Base-by-base conservation (phyloP, 92 coral and sea anemone genomes). In the Paramuricea clavata region DNA sequence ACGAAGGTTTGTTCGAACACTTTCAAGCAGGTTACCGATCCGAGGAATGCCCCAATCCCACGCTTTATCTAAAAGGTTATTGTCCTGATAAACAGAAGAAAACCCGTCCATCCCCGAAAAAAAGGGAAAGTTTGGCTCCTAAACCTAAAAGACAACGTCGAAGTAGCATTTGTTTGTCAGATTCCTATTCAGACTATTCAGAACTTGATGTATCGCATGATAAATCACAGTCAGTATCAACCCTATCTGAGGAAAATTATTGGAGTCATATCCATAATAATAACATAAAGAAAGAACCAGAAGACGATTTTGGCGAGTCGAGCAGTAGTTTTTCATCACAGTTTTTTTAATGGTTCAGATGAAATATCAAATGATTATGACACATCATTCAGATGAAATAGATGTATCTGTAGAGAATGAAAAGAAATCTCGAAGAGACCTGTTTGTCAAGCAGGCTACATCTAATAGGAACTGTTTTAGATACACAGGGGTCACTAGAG, bases 21-120 rank as follows among this genome's bases (percentile, higher is more conserved):
- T n/a, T n/a, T n/a, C n/a, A n/a, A n/a, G n/a, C n/a, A n/a, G n/a
- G n/a, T n/a, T n/a, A n/a, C n/a, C n/a, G n/a, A n/a, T n/a, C n/a
- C n/a, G n/a, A n/a, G n/a, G n/a, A n/a, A n/a, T n/a, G n/a, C n/a
- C n/a, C n/a, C n/a, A 88, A 85, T 47, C 92, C 90, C 21, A 89
- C 92, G 35, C 57, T 86, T 49, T 89, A 76, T 62, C 86, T 89
- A 91, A 86, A 77, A 86, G 93, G 91, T 64, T 92, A 92, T 42
- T 5, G 59, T 17, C 11, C 59, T n/a, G n/a, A n/a, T n/a, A n/a
- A n/a, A n/a, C n/a, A n/a, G n/a, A n/a, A n/a, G n/a, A n/a, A n/a
- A n/a, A 50, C 22, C 59, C 59, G 22, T 13, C 59, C 59, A 17
- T 50, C 59, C 59, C 59, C 7, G 0, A 50, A 50, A 67, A 83